phyloP scores from a whole-genome alignment of 1,140 invertebrate species.

The Drosophila pallidifrons region DNA sequence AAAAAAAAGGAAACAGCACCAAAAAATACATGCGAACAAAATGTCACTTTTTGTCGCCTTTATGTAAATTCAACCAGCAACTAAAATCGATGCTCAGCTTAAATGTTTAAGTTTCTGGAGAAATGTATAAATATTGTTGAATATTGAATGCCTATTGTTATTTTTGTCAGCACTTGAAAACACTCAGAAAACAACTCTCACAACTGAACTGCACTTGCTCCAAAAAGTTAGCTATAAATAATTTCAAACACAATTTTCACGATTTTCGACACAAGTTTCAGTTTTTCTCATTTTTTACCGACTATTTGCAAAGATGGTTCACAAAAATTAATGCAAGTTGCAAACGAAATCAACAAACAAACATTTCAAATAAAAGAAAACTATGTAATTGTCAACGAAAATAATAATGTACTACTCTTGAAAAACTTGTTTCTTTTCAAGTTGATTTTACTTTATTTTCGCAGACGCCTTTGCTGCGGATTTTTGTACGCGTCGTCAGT shows the following conservation, averaged over 20 bases:
- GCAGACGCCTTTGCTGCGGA: constrained; percentile 38
- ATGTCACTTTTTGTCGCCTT: constrained; percentile 41
- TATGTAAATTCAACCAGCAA: constrained; percentile 30
- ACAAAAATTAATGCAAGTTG: constrained; percentile 2
- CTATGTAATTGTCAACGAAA: neutral
- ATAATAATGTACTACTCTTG: neutral
- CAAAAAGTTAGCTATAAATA: constrained; percentile 21
- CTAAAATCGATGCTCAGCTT: constrained; percentile 64
- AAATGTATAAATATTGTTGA: neutral
- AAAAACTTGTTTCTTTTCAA: constrained; percentile 16
- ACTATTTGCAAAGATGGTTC: neutral
- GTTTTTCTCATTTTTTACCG: no score
- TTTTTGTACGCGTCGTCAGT: constrained; percentile 41
- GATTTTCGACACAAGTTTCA: constrained; percentile 6
- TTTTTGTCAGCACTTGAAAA: neutral
- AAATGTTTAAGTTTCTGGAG: neutral
- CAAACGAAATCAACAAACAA: constrained; percentile 17
- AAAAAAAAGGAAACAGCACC: constrained; percentile 53
- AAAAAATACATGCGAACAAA: constrained; percentile 58
- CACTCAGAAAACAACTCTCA: constrained; percentile 5
- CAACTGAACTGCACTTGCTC: constrained; percentile 10
- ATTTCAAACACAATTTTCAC: constrained; percentile 13
- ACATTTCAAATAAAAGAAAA: neutral
- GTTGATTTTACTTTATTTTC: constrained; percentile 25
- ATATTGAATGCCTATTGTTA: neutral